Evolutionary conservation across 2,888 invertebrate genomes (phyloP), one percentile per base, ranked within the genome.

Genomic region (Molorchus minor): DNA sequence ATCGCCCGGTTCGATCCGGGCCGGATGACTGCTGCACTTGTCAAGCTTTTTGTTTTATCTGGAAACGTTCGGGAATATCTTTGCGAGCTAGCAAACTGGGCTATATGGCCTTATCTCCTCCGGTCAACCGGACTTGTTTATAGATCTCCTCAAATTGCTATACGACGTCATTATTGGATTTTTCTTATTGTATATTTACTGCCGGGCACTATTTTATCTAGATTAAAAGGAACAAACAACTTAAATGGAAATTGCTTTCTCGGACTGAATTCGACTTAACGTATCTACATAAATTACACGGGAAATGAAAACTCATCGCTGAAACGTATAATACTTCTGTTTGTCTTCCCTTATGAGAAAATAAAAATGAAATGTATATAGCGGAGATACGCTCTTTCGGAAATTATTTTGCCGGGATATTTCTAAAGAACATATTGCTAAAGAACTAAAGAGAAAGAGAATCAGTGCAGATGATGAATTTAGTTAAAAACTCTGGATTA

Each of bases 1-100:
- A 78, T 78, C 77, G 71, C 62, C 67, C 67, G 64, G 67, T 70
- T 64, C 68, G 59, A 68, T 69, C 64, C 51, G 20, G 71, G 69
- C 67, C 61, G 68, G 63, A 68, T 61, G 69, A 72, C 65, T 71
- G 66, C 70, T 75, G 76, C 74, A 77, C 75, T 78, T 79, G 77
- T 78, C 77, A 75, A 77, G 73, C 71, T 76, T 66, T 77, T 76
- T 76, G 71, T 74, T 76, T 76, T 78, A 77, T 78, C 76, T 69
- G 61, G 61, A 70, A 74, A 73, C 69, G 71, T 74, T 68, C 69
- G 72, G 69, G 67, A 71, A 75, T 71, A 74, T 76, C 74, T 72
- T 56, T 53, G 60, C 41, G 56, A 64, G 59, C 64, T 61, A 54
- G 62, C 57, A 58, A 62, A 66, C 67, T 65, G 62, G 66, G 58